phyloP scores from a whole-genome alignment of 2,888 invertebrate genomes.

The Nephrotoma guestfalica region DNA sequence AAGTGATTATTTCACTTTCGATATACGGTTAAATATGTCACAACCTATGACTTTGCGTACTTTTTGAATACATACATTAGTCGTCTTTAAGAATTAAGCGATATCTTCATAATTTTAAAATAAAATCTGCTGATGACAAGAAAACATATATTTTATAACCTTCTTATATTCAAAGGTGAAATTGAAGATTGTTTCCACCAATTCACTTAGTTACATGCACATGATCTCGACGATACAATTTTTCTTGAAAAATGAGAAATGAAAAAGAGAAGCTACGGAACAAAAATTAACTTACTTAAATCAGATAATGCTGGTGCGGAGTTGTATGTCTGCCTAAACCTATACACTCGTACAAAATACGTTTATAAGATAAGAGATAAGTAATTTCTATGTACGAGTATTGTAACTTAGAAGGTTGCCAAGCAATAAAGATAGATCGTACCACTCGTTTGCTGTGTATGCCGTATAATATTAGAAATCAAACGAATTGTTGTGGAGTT shows the following conservation, averaged over 20 bases:
- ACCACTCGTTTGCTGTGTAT: neutral
- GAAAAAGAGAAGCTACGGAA: neutral
- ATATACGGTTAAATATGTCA: neutral
- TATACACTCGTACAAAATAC: neutral
- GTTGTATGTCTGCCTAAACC: neutral
- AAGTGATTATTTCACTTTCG: neutral
- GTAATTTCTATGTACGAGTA: neutral
- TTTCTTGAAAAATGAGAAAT: neutral
- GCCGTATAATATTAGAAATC: neutral
- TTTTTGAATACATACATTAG: neutral
- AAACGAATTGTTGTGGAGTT: neutral
- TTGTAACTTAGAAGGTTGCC: neutral
- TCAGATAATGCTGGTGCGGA: neutral
- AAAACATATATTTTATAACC: neutral
- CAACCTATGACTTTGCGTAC: neutral
- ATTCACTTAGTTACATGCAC: neutral
- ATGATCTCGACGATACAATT: neutral
- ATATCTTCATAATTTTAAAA: neutral
- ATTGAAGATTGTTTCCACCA: neutral
- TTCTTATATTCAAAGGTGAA: neutral
- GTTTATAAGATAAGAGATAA: neutral
- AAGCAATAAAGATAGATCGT: neutral
- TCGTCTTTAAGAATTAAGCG: neutral
- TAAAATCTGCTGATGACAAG: neutral
- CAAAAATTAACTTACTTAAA: neutral